These are phyloP conservation scores for Lagocephalus sceleratus DNA, from an alignment of 2,797 vertebrate genomes.

Conservation along the genomic window DNA sequence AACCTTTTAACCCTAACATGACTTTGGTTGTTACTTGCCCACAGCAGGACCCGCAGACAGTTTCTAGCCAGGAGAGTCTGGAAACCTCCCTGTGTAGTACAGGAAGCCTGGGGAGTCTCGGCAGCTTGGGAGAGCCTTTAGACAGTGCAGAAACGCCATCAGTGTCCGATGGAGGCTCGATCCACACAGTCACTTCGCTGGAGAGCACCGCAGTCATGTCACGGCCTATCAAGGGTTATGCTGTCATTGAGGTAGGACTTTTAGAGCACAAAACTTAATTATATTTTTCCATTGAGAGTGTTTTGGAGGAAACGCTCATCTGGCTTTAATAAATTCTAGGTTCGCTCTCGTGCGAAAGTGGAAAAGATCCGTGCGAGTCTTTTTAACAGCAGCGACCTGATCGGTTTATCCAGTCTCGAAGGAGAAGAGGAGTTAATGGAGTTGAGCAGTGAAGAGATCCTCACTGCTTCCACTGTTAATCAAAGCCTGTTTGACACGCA, in stretches of 20 bases:
- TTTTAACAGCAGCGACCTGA: conserved; percentile 97
- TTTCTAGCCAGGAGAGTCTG: conserved; percentile 96
- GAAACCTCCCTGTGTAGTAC: conserved; percentile 95
- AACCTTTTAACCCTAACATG: conserved; percentile 68
- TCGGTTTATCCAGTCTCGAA: conserved; percentile 93
- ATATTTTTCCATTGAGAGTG: neutral
- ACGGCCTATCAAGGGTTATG: conserved; percentile 94
- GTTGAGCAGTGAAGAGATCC: conserved; percentile 95
- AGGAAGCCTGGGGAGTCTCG: conserved; percentile 90
- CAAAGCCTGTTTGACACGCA: conserved; percentile 98
- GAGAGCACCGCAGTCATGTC: conserved; percentile 80
- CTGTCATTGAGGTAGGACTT: conserved; percentile 91
- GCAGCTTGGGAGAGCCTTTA: conserved; percentile 88
- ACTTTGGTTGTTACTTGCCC: conserved; percentile 68
- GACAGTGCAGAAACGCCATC: conserved; percentile 85
- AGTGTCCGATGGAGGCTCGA: conserved; percentile 84
- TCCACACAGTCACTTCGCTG: conserved; percentile 87
- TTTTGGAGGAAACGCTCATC: neutral
- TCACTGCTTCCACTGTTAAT: conserved; percentile 96
- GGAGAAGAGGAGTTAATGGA: conserved; percentile 98
- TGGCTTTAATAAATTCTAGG: conserved; percentile 66
- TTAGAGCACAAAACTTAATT: no score
- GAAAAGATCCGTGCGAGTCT: conserved; percentile 98
- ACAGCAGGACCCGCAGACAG: conserved; percentile 76
- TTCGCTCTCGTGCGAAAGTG: conserved; percentile 93